Percentiles rank a stretch among this genome's conserved stretches.
phyloP scores from a whole-genome alignment of 2,113 vertebrate genomes.

The Nanorana parkeri region DNA sequence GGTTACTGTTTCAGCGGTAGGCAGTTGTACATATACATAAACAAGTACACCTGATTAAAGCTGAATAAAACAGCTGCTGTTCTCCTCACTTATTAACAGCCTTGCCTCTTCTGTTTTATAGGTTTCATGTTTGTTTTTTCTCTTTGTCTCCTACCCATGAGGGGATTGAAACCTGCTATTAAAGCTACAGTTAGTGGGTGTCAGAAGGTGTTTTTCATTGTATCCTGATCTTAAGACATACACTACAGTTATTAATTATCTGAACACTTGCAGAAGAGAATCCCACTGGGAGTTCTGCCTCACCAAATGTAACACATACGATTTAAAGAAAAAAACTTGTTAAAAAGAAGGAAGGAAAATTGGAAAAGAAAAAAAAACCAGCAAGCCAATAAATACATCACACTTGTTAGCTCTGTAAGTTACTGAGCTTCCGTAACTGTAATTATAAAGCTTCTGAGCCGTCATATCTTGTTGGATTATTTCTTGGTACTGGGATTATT shows the following conservation, averaged over 20 bases:
- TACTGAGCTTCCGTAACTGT: no score
- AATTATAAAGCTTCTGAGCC: no score
- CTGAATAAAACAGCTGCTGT: slow-evolving; percentile 82
- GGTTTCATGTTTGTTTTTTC: slow-evolving; percentile 59
- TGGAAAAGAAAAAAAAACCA: neutral
- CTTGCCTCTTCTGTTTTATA: slow-evolving; percentile 64
- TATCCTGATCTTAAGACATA: slow-evolving; percentile 62
- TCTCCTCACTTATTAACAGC: slow-evolving; percentile 51
- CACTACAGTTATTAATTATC: slow-evolving; percentile 64
- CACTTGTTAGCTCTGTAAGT: neutral
- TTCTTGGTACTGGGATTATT: no score
- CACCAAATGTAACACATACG: neutral
- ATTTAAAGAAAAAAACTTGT: slow-evolving; percentile 21
- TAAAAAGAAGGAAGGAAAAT: neutral
- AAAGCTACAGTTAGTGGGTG: slow-evolving; percentile 71
- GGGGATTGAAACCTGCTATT: slow-evolving; percentile 85
- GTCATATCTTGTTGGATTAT: no score
- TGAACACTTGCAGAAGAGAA: slow-evolving; percentile 64
- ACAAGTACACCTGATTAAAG: slow-evolving; percentile 74
- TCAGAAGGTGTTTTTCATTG: slow-evolving; percentile 60
- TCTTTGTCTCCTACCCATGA: slow-evolving; percentile 70
- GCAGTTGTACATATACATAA: slow-evolving; percentile 73
- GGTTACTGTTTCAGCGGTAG: slow-evolving; percentile 66
- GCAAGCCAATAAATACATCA: no score
- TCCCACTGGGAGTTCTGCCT: slow-evolving; percentile 27